Percentiles rank a stretch among this genome's conserved stretches.
These are phyloP conservation scores for Dunckerocampus dactyliophorus DNA, from an alignment of 2,113 vertebrate species.

Conservation along the genomic window DNA sequence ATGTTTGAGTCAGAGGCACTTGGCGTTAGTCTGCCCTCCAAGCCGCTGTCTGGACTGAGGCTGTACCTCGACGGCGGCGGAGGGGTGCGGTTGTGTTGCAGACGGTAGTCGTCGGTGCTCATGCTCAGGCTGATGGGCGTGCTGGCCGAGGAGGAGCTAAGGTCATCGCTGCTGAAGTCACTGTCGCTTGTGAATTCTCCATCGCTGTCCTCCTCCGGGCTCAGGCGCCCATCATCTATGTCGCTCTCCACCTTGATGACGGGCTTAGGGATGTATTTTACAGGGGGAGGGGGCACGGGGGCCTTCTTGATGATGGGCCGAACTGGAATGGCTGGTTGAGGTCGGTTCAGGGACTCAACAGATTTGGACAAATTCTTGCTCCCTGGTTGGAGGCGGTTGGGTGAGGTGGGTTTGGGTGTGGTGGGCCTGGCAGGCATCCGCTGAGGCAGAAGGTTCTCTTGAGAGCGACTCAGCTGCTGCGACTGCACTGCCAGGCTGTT, in stretches of 20 bases:
- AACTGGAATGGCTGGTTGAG: fast-evolving
- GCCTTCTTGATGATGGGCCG: neutral
- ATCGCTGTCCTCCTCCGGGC: slow-evolving; percentile 2
- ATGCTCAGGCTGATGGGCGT: slow-evolving; percentile 27
- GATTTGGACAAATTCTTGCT: slow-evolving; percentile 49
- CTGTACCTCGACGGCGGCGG: fast-evolving
- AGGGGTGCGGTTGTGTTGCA: slow-evolving; percentile 23
- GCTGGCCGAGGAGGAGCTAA: slow-evolving; percentile 22
- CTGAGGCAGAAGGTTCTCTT: slow-evolving; percentile 32
- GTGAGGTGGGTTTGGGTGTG: neutral
- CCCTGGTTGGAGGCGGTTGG: neutral
- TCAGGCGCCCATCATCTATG: slow-evolving; percentile 1
- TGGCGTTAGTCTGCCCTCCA: slow-evolving; percentile 5
- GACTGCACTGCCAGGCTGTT: slow-evolving; percentile 2
- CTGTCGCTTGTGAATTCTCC: slow-evolving; percentile 33
- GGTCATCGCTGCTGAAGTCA: slow-evolving; percentile 49
- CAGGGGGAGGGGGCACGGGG: fast-evolving
- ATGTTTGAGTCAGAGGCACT: slow-evolving; percentile 44
- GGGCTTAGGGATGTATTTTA: slow-evolving; percentile 12
- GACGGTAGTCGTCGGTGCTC: fast-evolving
- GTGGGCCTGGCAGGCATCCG: neutral
- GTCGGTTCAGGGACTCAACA: slow-evolving; percentile 4
- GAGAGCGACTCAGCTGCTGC: slow-evolving; percentile 50
- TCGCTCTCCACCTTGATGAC: slow-evolving; percentile 49
- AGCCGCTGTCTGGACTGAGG: slow-evolving; percentile 37